These are phyloP conservation scores for Ephydatia muelleri DNA, from an alignment of 37 sponge, comb jelly and placozoan species.

Conservation along the genomic window DNA sequence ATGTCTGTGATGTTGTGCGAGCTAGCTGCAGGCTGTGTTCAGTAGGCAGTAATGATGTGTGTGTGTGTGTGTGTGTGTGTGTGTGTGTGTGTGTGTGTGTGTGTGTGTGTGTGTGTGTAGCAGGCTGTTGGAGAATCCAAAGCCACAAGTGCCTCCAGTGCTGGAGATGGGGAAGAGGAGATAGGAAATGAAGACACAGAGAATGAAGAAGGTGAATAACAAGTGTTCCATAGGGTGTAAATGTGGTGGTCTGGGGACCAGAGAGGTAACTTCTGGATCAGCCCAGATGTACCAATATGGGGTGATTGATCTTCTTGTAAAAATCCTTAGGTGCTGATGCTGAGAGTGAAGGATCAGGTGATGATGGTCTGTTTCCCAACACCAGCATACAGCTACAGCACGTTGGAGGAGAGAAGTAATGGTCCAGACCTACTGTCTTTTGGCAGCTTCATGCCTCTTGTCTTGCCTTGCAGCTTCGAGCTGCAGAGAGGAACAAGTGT, in stretches of 20 bases:
- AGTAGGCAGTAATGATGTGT: not conserved
- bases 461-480: conserved; percentile 39
- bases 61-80: not conserved
- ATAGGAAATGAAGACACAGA: conserved; percentile 3
- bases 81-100: not conserved
- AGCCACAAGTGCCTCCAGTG: not conserved
- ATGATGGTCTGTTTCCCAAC: conserved; percentile 64
- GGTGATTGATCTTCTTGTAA: too few relatives aligned
- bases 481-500: conserved; percentile 45
- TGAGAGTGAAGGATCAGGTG: conserved; percentile 35
- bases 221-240: not conserved
- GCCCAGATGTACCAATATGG: too few relatives aligned
- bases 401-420: conserved; percentile 48
- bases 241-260: conserved; percentile 4
- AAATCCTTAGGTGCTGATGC: conserved; percentile 1
- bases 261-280: not conserved
- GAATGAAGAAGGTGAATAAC: conserved; percentile 8
- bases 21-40: too few relatives aligned
- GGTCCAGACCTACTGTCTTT: too few relatives aligned
- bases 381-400: conserved; percentile 51
- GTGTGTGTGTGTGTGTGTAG: not conserved
- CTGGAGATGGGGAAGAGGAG: not conserved
- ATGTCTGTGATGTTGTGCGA: too few relatives aligned
- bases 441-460: not conserved
- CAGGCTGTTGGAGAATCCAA: not conserved